Base-by-base conservation (phyloP, 2,113 vertebrate species). In the Spizaetus ornatus region DNA sequence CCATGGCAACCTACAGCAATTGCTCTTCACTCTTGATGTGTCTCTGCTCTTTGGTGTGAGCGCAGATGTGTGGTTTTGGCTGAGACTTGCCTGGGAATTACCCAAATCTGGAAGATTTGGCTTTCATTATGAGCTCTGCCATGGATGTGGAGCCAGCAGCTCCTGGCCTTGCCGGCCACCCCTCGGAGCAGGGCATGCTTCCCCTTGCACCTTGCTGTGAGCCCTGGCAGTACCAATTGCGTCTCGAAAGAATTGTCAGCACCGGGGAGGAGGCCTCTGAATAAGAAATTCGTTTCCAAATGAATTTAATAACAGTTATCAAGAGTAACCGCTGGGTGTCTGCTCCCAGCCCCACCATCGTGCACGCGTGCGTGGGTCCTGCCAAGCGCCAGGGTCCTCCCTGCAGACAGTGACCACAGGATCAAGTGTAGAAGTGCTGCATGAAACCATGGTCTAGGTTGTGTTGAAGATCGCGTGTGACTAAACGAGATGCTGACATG, bases 371-470 rank as follows among this genome's bases (percentile, higher is more conserved):
- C 2, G 0, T 40, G 55, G 43, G 55, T 52, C 58, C 27, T 77
- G 58, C 59, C 0, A 0, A 62, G 23, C 0, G 0, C 58, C 3
- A 3, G 26, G 2, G 5, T 61, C 40, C 40, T 83, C 3, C 43
- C 15, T 15, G 7, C 34, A 43, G 36, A 14, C 14, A 13, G 15
- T 25, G 25, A 42, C 42, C 31, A 16, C 16, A 32, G 43, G 19
- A 76, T 91, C 69, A 58, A 13, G 3, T 65, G 9, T 15, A n/a
- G 34, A 91, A 43, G 5, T 40, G 38, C 34, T 91, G 45, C 12
- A 8, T 58, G 45, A 94, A 95, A 36, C 23, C 7, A 0, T 45
- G 19, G 11, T 55, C 38, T 69, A 34, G 20, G 15, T 45, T 88
- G 43, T 52, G 31, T 12, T 84, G 77, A 78, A 32, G 63, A 29